phyloP scores from a whole-genome alignment of 2,888 invertebrate species.

The Chalcis sispes region DNA sequence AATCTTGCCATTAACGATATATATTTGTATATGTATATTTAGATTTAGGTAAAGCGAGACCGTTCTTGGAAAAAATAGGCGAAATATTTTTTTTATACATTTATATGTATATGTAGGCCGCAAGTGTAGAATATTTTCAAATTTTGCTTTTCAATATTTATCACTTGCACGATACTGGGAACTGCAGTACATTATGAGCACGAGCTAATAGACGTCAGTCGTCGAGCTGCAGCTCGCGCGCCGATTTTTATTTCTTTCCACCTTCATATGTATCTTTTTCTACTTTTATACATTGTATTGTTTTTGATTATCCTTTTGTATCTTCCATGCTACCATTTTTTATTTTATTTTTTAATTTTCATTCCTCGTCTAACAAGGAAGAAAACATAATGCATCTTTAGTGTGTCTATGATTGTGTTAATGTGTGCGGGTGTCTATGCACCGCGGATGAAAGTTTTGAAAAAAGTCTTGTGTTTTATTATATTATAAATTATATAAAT shows the following conservation, averaged over 20 bases:
- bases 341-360: constrained; percentile 28
- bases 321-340: neutral
- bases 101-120: neutral
- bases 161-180: no score
- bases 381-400: no score
- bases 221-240: neutral
- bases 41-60: neutral
- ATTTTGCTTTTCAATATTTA: neutral
- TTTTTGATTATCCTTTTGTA: no score
- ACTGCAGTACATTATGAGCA: neutral
- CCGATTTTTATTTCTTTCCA: no score
- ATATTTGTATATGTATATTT: neutral
- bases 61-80: constrained; percentile 23
- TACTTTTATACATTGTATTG: no score
- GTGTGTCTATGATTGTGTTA: no score
- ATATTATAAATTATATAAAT: constrained; percentile 26
- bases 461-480: constrained; percentile 29
- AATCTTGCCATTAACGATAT: constrained; percentile 20
- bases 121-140: no score
- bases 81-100: constrained; percentile 3
- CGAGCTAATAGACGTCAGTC: neutral
- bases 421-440: neutral
- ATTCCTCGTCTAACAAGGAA: constrained; percentile 29
- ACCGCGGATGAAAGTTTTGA: constrained; percentile 12
- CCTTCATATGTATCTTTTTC: no score